A percentile compares a stretch with the other conserved stretches of the same genome.
These are phyloP conservation scores for Trichopoda pennipes DNA, from an alignment of 2,888 invertebrate genomes.

Conservation along the genomic window DNA sequence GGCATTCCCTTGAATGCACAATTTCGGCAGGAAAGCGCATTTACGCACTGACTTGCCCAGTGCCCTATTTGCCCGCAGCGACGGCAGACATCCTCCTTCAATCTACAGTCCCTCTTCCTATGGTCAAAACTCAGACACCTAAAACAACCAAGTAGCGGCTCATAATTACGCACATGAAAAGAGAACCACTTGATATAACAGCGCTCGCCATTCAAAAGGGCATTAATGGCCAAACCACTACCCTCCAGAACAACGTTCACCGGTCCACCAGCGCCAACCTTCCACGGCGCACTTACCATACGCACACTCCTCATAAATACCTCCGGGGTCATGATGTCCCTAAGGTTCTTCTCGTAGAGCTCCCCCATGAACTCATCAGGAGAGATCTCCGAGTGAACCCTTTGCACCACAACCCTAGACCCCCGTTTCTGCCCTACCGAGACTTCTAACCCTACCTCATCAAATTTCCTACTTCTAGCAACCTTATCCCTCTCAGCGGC, in stretches of 20 bases:
- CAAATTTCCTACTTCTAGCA: neutral
- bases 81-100: conserved; percentile 2
- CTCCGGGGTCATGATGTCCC: neutral
- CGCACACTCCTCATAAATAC: neutral
- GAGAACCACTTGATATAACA: conserved; percentile 3
- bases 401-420: neutral
- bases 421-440: neutral
- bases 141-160: neutral
- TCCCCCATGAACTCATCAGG: neutral
- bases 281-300: neutral
- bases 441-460: neutral
- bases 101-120: neutral
- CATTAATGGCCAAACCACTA: neutral
- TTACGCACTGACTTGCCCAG: neutral
- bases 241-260: neutral
- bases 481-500: neutral
- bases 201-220: neutral
- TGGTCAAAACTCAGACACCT: neutral
- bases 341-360: neutral
- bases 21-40: no score
- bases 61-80: neutral
- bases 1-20: no score
- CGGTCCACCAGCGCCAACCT: neutral
- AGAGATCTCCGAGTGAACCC: neutral
- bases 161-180: neutral